A percentile compares a stretch with the other conserved stretches of the same genome.
phyloP scores from a whole-genome alignment of 2,113 vertebrate genomes.

The Chascanopsetta lugubris region DNA sequence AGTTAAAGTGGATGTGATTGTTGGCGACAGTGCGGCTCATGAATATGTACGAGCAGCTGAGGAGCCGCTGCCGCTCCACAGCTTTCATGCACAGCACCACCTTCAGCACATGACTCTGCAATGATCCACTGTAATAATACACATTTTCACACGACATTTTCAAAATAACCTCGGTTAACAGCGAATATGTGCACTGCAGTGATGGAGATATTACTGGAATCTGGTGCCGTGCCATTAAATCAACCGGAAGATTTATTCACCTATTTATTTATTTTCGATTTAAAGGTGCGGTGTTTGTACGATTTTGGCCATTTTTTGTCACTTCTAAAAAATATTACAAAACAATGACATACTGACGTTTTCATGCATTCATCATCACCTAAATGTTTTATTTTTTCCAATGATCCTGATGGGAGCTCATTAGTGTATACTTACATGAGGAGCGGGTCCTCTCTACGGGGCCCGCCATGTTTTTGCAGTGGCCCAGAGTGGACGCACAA shows the following conservation, averaged over 20 bases:
- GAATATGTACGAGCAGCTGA: constrained; percentile 12
- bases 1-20: constrained; percentile 10
- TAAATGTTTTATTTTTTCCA: too few species aligned
- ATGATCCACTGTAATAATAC: constrained; percentile 40
- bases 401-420: too few species aligned
- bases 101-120: constrained; percentile 12
- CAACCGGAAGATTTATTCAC: constrained; percentile 42
- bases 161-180: constrained; percentile 28
- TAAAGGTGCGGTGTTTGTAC: too few species aligned
- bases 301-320: too few species aligned
- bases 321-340: too few species aligned
- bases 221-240: constrained; percentile 55
- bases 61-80: neutral
- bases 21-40: constrained; percentile 2
- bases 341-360: too few species aligned
- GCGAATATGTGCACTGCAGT: neutral
- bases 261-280: too few species aligned
- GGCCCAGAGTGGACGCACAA: too few species aligned
- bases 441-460: too few species aligned
- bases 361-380: too few species aligned
- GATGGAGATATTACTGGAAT: constrained; percentile 37
- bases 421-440: too few species aligned
- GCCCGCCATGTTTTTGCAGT: too few species aligned
- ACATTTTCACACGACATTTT: constrained; percentile 32
- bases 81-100: constrained; percentile 10